phyloP scores from a whole-genome alignment of 2,888 invertebrate species.

The Cotesia congregata region DNA sequence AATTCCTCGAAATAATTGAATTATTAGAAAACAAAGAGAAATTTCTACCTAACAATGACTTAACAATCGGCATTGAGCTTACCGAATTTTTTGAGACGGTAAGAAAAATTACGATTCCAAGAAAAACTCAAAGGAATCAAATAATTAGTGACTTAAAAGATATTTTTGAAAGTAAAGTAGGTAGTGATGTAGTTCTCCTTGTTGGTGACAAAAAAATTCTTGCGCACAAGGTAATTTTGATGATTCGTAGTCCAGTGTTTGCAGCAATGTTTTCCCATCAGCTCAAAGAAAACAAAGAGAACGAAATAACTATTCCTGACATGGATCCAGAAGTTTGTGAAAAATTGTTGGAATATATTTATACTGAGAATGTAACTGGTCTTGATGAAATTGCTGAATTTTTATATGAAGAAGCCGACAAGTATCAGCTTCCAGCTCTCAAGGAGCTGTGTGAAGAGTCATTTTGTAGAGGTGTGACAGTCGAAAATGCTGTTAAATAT shows the following conservation, averaged over 20 bases:
- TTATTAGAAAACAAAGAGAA: not conserved
- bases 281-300: not conserved
- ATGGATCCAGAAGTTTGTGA: slow-evolving; percentile 1
- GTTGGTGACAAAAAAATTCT: slow-evolving; percentile 8
- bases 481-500: slow-evolving; percentile 17
- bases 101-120: not conserved
- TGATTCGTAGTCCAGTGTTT: slow-evolving; percentile 29
- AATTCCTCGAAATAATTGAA: not conserved
- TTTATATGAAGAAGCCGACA: slow-evolving; percentile 21
- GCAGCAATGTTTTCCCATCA: slow-evolving; percentile 15
- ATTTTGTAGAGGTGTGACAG: not conserved
- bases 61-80: not conserved
- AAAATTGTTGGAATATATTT: slow-evolving; percentile 26
- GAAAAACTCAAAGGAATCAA: not conserved
- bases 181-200: slow-evolving; percentile 19
- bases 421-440: slow-evolving; percentile 2
- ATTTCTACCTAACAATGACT: not conserved
- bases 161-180: not conserved
- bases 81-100: not conserved
- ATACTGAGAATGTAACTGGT: slow-evolving; percentile 16
- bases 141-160: not conserved
- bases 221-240: slow-evolving; percentile 25
- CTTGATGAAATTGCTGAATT: slow-evolving; percentile 3
- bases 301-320: slow-evolving; percentile 12
- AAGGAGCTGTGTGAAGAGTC: slow-evolving; percentile 21